phyloP scores from a whole-genome alignment of 2,888 invertebrate genomes.

The Ametastegia equiseti region DNA sequence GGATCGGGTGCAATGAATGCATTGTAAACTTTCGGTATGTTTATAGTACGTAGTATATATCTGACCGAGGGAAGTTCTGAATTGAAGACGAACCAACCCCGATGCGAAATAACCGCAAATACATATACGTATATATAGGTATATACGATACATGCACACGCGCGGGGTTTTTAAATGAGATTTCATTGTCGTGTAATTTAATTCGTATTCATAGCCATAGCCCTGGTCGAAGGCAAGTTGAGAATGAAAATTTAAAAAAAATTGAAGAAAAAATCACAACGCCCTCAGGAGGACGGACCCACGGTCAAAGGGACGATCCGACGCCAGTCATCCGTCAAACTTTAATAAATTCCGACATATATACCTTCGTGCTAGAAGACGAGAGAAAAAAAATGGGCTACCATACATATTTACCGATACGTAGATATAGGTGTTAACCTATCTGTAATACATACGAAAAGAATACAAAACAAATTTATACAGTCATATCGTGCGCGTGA shows the following conservation, averaged over 20 bases:
- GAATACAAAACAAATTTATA: too few relatives aligned
- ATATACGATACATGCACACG: too few relatives aligned
- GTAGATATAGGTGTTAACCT: not conserved
- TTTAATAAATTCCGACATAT: constrained; percentile 36
- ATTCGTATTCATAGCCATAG: constrained; percentile 52
- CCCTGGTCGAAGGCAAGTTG: constrained; percentile 32
- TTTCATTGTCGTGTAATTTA: constrained; percentile 59
- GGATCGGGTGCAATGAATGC: not conserved
- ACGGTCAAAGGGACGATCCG: constrained; percentile 31
- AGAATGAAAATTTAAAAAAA: not conserved
- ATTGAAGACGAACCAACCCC: constrained; percentile 19
- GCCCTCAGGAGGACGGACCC: constrained; percentile 17
- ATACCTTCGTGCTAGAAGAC: not conserved
- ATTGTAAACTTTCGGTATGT: constrained; percentile 3
- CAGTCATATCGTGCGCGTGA: too few relatives aligned
- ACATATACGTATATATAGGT: not conserved
- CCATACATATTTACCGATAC: not conserved
- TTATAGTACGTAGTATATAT: not conserved
- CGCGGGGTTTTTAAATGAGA: constrained; percentile 40
- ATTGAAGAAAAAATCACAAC: constrained; percentile 1
- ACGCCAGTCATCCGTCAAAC: constrained; percentile 38
- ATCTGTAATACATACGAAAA: not conserved
- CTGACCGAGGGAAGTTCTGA: constrained; percentile 22
- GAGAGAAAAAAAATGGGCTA: not conserved
- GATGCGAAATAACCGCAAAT: constrained; percentile 23